phyloP scores from a whole-genome alignment of 2,888 invertebrate genomes.

The Stomorhina lunata region DNA sequence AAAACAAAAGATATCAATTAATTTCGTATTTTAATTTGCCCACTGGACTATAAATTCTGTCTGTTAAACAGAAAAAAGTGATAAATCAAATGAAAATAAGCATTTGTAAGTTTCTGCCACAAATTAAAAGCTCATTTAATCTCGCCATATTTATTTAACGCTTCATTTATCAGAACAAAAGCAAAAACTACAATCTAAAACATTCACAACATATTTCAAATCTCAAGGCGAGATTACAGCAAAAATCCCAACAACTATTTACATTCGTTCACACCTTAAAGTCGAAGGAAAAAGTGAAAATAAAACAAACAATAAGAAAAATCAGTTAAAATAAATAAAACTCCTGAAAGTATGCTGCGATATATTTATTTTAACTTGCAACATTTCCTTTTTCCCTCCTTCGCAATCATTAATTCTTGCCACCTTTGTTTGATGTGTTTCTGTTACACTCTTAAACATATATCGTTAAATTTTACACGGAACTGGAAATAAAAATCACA shows the following conservation, averaged over 20 bases:
- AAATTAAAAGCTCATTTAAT: slow-evolving; percentile 23
- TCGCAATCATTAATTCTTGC: background rate
- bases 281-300: background rate
- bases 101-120: slow-evolving; percentile 1
- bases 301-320: background rate
- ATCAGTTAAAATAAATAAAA: slow-evolving; percentile 6
- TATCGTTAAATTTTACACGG: background rate
- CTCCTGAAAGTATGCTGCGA: background rate
- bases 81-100: slow-evolving; percentile 1
- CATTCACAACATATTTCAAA: background rate
- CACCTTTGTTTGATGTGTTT: background rate
- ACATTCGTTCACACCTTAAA: background rate
- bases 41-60: background rate
- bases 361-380: background rate
- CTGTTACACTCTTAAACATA: background rate
- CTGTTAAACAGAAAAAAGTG: background rate
- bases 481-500: background rate
- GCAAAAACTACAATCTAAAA: background rate
- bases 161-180: slow-evolving; percentile 27
- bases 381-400: background rate
- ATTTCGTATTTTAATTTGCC: background rate
- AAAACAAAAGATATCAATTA: background rate
- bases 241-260: background rate
- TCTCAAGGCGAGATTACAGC: background rate
- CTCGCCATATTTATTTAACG: slow-evolving; percentile 19